Evolutionary conservation across 1,140 invertebrate genomes (phyloP).

Genomic region (Pseudomyrmex concolor): DNA sequence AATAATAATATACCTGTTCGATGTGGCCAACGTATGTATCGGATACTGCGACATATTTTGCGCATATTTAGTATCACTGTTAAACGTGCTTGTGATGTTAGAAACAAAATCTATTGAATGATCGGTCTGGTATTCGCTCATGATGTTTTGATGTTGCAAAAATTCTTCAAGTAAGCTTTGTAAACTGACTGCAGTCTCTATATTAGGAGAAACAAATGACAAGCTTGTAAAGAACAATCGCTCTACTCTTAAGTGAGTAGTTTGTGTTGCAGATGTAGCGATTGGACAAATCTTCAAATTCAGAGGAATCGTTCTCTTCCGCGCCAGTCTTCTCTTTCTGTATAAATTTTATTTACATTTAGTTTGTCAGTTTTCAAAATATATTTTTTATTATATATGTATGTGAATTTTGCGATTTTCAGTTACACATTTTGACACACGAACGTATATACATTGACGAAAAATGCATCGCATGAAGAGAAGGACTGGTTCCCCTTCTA

Average conservation of each 20-base stretch:
- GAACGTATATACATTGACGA: too few species aligned
- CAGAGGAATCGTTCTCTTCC: constrained; percentile 71
- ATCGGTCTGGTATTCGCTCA: background rate
- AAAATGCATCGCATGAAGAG: too few species aligned
- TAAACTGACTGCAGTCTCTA: constrained; percentile 62
- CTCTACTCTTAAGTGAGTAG: constrained; percentile 67
- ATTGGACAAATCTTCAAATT: constrained; percentile 74
- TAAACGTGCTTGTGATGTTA: constrained; percentile 34
- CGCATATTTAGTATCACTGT: background rate
- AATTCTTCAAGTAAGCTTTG: constrained; percentile 47
- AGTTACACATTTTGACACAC: too few species aligned
- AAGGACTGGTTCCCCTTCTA: too few species aligned
- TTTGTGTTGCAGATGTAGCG: constrained; percentile 73
- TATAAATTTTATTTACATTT: background rate
- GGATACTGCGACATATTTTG: constrained; percentile 68
- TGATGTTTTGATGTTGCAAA: background rate
- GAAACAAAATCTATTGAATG: constrained; percentile 44
- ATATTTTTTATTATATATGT: too few species aligned
- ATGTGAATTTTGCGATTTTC: too few species aligned
- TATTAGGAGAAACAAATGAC: constrained; percentile 67
- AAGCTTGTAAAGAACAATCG: constrained; percentile 65
- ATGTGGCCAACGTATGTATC: constrained; percentile 62
- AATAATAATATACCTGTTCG: constrained; percentile 67
- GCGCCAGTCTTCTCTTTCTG: constrained; percentile 69
- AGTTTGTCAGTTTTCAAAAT: too few species aligned